Base-by-base conservation (phyloP, 2,113 vertebrate species). In the Typhlomys cinereus region DNA sequence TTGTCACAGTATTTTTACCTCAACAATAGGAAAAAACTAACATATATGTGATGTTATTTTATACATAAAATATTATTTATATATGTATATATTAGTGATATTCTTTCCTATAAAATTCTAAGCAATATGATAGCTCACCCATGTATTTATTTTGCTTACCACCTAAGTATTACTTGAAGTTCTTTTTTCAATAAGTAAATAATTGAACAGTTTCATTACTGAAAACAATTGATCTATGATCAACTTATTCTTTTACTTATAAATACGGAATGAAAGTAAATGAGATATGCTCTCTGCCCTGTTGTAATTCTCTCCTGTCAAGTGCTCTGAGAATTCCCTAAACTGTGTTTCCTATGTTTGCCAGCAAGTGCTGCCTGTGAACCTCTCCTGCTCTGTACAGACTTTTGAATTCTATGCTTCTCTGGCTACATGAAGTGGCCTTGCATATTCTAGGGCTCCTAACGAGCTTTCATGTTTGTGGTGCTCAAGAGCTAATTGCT, bases 131-230 rank as follows among this genome's bases (percentile, higher is more conserved):
- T 7, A 79, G 21, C 10, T 76, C 59, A 70, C 20, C 1, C 13
- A 66, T 10, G 7, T n/a, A 74, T 74, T 73, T 93, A 4, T 90
- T 95, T 93, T 83, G 5, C 84, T 94, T 88, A 74, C 36, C 74
- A 89, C 29, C 12, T 20, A 92, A 87, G 39, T 31, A 81, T 57
- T 66, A n/a, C n/a, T n/a, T n/a, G 67, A 39, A 0, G n/a, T 61
- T 59, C 21, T 79, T 46, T 74, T 61, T 20, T 29, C 44, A 88
- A 83, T 80, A 80, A 76, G 1, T 73, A 91, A 73, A 90, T 93
- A 91, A 86, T 76, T 54, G 36, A 91, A 61, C 14, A 76, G 54
- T 5, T 3, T 67, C 31, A 86, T 81, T 89, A 39, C 48, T 39
- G 75, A 73, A 92, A 90, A 6, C 48, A 94, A 66, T 13, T 66